These are phyloP conservation scores for Artemia franciscana DNA, from an alignment of 1,140 invertebrate species.

Conservation along the genomic window DNA sequence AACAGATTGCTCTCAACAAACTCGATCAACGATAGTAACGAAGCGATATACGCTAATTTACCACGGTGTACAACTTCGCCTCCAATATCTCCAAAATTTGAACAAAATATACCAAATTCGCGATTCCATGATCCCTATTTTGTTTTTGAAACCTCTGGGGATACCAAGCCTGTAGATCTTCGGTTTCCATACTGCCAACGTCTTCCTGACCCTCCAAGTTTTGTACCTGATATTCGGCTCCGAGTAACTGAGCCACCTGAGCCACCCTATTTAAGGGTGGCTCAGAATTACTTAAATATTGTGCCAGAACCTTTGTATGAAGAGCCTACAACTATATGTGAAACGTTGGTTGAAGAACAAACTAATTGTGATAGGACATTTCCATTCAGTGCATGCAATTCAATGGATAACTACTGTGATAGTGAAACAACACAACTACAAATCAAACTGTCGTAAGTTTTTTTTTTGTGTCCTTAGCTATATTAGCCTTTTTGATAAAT, in stretches of 20 bases:
- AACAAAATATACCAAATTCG: background rate
- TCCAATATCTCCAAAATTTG: background rate
- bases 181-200: background rate
- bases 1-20: conserved; percentile 22
- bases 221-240: conserved; percentile 11
- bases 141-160: background rate
- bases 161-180: background rate
- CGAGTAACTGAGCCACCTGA: conserved; percentile 29
- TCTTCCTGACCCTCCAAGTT: conserved; percentile 25
- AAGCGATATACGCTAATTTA: background rate
- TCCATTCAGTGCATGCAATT: background rate
- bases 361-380: background rate
- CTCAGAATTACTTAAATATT: conserved; percentile 9
- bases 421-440: background rate
- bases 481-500: no score
- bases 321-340: background rate
- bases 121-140: background rate
- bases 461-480: no score
- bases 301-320: conserved; percentile 3
- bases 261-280: conserved; percentile 12
- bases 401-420: background rate
- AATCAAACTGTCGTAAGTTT: background rate
- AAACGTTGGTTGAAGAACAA: background rate
- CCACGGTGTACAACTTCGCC: background rate
- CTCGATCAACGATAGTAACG: background rate